Percentiles rank a stretch among this genome's conserved stretches.
These are phyloP conservation scores for Himalopsyche japonica DNA, from an alignment of 2,888 invertebrate species.

Conservation along the genomic window DNA sequence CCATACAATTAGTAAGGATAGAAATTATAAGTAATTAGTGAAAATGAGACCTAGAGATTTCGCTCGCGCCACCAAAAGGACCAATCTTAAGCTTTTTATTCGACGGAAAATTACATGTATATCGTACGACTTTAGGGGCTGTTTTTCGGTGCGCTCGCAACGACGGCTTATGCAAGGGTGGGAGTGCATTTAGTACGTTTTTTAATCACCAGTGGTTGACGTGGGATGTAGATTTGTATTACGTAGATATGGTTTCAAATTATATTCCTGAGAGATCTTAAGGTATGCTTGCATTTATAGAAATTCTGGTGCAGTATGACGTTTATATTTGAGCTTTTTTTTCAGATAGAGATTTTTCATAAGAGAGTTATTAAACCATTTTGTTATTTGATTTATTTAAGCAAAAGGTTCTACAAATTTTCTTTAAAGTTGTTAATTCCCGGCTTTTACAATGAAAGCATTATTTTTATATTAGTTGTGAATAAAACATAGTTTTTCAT, in stretches of 20 bases:
- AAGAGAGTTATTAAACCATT: too few relatives aligned
- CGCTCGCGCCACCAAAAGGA: conserved; percentile 15
- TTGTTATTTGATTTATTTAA: too few relatives aligned
- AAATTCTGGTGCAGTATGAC: too few relatives aligned
- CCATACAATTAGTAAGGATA: conserved; percentile 39
- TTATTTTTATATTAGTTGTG: too few relatives aligned
- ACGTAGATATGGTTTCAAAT: neutral
- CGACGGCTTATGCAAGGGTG: neutral
- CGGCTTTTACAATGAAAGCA: too few relatives aligned
- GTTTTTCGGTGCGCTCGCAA: neutral
- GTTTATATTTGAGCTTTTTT: too few relatives aligned
- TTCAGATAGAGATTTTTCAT: too few relatives aligned
- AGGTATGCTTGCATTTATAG: neutral
- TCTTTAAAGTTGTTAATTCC: too few relatives aligned
- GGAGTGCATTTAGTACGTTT: conserved; percentile 22
- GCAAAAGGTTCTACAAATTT: too few relatives aligned
- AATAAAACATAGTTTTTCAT: too few relatives aligned
- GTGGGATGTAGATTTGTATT: conserved; percentile 8
- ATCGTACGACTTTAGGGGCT: neutral
- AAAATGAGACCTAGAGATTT: conserved; percentile 33
- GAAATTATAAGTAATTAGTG: conserved; percentile 41
- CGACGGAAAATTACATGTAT: neutral
- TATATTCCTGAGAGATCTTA: neutral
- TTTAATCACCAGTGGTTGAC: conserved; percentile 33
- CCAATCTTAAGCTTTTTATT: neutral